Conservation (phyloP, 1,140 invertebrate genomes). For the Drosophila pseudoobscura region DNA sequence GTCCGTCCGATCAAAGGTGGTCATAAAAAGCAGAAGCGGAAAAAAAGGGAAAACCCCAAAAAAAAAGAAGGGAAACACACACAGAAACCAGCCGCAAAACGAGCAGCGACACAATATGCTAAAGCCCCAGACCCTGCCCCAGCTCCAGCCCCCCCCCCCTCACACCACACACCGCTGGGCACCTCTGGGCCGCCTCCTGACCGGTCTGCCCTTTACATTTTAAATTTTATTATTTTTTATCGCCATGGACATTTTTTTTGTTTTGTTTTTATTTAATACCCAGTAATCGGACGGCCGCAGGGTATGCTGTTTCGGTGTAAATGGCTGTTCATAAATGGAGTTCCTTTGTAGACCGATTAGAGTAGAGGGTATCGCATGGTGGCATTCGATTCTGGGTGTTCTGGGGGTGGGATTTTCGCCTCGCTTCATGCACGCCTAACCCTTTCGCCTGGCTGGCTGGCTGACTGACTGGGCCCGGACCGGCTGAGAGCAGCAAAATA, state of each 20-base stretch:
- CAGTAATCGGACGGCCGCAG: too few species aligned
- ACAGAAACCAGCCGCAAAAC: conserved; percentile 66
- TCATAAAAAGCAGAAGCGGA: conserved; percentile 47
- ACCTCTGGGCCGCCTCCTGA: conserved; percentile 2
- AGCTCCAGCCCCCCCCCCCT: background rate
- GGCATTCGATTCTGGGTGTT: background rate
- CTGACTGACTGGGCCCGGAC: too few species aligned
- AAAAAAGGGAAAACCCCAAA: conserved; percentile 14
- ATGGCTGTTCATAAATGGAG: too few species aligned
- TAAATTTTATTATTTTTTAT: conserved; percentile 76
- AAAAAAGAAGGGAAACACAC: conserved; percentile 11
- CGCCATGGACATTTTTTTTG: conserved; percentile 47
- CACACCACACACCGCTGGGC: background rate
- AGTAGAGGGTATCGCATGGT: too few species aligned
- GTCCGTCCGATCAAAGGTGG: conserved; percentile 39
- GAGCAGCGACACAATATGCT: conserved; percentile 75
- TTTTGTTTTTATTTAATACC: too few species aligned
- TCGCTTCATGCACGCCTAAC: conserved; percentile 48
- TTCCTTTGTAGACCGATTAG: too few species aligned
- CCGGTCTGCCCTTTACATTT: conserved; percentile 49
- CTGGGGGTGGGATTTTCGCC: background rate
- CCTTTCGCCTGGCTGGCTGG: conserved; percentile 47
- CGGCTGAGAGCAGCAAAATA: conserved; percentile 56
- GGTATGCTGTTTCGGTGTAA: too few species aligned
- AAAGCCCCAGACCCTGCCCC: conserved; percentile 8